Evolutionary conservation across 1,140 invertebrate species (phyloP).

Genomic region (Lepidostoma basale): DNA sequence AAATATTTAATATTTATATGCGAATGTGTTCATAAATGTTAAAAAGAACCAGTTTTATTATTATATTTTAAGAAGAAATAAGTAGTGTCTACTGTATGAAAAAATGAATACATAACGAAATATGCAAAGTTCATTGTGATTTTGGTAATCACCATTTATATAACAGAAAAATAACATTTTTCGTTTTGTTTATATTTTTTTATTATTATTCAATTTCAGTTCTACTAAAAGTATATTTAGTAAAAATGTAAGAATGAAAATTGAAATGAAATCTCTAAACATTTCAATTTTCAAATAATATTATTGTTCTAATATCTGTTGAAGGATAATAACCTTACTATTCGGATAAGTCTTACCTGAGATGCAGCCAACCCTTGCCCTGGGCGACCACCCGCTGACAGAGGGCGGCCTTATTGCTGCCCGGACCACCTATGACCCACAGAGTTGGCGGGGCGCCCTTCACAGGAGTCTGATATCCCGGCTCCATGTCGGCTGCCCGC

Average conservation of each 20-base stretch:
- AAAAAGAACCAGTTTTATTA: no score
- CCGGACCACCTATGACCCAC: conserved; percentile 85
- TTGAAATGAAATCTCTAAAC: not conserved
- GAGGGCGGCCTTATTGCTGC: conserved; percentile 75
- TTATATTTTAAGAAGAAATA: no score
- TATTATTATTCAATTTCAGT: not conserved
- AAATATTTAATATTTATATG: no score
- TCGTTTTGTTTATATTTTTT: no score
- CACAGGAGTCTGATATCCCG: conserved; percentile 22
- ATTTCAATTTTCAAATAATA: no score
- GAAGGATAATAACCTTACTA: not conserved
- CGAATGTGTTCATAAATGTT: no score
- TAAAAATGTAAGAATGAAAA: not conserved
- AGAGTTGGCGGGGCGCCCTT: conserved; percentile 61
- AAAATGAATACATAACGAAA: no score
- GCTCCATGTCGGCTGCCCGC: conserved; percentile 48
- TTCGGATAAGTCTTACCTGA: conserved; percentile 63
- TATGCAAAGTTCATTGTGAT: no score
- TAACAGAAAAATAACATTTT: no score
- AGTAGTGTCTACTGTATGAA: no score
- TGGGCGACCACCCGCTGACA: conserved; percentile 71
- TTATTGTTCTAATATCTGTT: not conserved
- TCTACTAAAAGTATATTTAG: not conserved
- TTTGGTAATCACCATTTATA: no score
- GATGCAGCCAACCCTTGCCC: conserved; percentile 74